A percentile compares a stretch with the other conserved stretches of the same genome.
Conservation (phyloP, 1,140 invertebrate species). For the Diploscapter pachys region DNA sequence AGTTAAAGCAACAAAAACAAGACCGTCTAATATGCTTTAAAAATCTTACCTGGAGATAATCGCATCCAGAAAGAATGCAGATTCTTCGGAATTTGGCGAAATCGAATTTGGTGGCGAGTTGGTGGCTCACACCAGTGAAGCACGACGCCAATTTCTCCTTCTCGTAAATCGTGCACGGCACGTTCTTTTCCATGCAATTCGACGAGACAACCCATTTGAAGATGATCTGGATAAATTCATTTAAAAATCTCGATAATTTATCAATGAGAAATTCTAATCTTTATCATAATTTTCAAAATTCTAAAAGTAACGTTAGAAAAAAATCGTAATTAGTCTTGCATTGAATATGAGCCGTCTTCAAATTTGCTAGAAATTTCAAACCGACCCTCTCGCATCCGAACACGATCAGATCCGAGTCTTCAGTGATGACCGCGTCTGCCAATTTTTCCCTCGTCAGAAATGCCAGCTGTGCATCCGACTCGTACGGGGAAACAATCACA, state of each 20-base stretch:
- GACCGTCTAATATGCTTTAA: background rate
- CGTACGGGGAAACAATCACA: slow-evolving; percentile 95
- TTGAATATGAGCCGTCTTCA: background rate
- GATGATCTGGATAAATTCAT: slow-evolving; percentile 36
- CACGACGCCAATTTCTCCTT: slow-evolving; percentile 36
- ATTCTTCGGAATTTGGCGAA: slow-evolving; percentile 74
- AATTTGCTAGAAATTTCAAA: slow-evolving; percentile 15
- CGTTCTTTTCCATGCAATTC: slow-evolving; percentile 6
- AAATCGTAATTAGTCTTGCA: background rate
- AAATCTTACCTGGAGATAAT: slow-evolving; percentile 68
- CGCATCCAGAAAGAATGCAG: slow-evolving; percentile 96
- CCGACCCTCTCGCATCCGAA: slow-evolving; percentile 83
- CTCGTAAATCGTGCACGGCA: slow-evolving; percentile 48
- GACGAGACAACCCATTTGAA: slow-evolving; percentile 47
- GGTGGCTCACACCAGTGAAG: slow-evolving; percentile 28
- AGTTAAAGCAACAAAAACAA: too few species aligned
- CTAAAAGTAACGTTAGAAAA: slow-evolving; percentile 52
- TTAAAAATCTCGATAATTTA: too few species aligned
- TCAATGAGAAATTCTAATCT: too few species aligned
- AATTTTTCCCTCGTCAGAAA: slow-evolving; percentile 79
- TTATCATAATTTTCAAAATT: too few species aligned
- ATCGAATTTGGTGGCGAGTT: slow-evolving; percentile 43
- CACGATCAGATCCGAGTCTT: slow-evolving; percentile 92
- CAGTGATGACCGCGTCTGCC: slow-evolving; percentile 87
- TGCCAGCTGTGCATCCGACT: slow-evolving; percentile 95